A percentile compares a stretch with the other conserved stretches of the same genome.
Conservation (phyloP, 2,888 invertebrate genomes). For the Tortricodes alternella region DNA sequence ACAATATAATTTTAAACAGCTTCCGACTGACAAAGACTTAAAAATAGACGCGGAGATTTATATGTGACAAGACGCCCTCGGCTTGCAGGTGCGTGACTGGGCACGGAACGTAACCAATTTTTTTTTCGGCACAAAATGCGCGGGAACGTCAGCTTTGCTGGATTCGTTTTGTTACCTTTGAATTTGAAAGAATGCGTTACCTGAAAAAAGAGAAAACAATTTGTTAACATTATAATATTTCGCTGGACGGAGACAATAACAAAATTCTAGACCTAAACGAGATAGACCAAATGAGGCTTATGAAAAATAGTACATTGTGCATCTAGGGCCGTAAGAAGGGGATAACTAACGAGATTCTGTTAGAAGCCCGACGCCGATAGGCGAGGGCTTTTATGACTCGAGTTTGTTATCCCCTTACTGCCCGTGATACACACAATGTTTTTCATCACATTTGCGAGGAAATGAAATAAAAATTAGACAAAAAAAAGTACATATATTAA, state of each 20-base stretch:
- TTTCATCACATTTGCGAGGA: too few relatives aligned
- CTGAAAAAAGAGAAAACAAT: constrained; percentile 12
- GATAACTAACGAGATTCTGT: too few relatives aligned
- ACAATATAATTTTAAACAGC: constrained; percentile 31
- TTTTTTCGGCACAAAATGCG: background rate
- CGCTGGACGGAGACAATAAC: background rate
- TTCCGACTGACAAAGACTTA: constrained; percentile 26
- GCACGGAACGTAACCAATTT: background rate
- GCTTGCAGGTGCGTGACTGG: constrained; percentile 19
- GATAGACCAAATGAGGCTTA: background rate
- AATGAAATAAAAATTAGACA: too few relatives aligned
- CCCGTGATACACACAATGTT: too few relatives aligned
- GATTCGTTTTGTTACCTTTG: background rate
- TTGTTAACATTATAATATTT: background rate
- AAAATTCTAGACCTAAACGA: background rate
- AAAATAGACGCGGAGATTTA: constrained; percentile 24
- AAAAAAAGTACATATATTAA: too few relatives aligned
- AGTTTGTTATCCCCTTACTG: too few relatives aligned
- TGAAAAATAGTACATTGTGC: background rate
- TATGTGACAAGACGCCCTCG: constrained; percentile 28
- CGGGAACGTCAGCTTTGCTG: too few relatives aligned
- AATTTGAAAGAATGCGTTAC: constrained; percentile 5
- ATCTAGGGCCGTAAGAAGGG: too few relatives aligned
- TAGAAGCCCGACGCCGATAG: too few relatives aligned
- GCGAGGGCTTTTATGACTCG: too few relatives aligned